These are phyloP conservation scores for Crematogaster levior DNA, from an alignment of 2,888 invertebrate species.

Conservation along the genomic window DNA sequence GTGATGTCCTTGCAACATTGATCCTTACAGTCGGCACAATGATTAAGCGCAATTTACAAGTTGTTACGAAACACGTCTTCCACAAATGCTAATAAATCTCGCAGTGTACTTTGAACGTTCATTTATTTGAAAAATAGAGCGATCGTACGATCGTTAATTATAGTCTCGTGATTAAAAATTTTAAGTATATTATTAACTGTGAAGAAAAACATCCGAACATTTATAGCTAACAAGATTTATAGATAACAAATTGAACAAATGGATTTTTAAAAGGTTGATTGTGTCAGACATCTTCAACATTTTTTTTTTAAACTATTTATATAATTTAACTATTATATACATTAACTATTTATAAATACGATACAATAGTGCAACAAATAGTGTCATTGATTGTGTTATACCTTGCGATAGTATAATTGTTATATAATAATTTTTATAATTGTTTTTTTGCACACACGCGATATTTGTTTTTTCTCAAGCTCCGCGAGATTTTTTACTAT, in stretches of 20 bases:
- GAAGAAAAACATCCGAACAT: conserved; percentile 73
- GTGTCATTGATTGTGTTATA: too few species aligned
- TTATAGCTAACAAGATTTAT: conserved; percentile 56
- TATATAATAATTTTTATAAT: too few species aligned
- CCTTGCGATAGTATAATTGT: too few species aligned
- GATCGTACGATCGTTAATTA: not conserved
- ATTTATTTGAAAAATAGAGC: not conserved
- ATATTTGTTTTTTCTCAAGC: too few species aligned
- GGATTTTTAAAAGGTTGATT: too few species aligned
- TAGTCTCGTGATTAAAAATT: not conserved
- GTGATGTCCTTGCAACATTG: not conserved
- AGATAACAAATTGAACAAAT: not conserved
- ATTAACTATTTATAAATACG: too few species aligned
- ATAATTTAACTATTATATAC: too few species aligned
- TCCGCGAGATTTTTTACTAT: too few species aligned
- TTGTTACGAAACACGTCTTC: conserved; percentile 44
- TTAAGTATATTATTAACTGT: conserved; percentile 54
- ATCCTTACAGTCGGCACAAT: not conserved
- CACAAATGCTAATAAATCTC: conserved; percentile 52
- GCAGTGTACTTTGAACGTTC: conserved; percentile 67
- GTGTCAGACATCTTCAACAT: too few species aligned
- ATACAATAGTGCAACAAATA: too few species aligned
- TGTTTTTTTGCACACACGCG: too few species aligned
- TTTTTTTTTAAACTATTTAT: not conserved
- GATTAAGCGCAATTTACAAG: conserved; percentile 26